Conservation (phyloP, 2,113 vertebrate genomes). For the Cynopterus brachyotis region DNA sequence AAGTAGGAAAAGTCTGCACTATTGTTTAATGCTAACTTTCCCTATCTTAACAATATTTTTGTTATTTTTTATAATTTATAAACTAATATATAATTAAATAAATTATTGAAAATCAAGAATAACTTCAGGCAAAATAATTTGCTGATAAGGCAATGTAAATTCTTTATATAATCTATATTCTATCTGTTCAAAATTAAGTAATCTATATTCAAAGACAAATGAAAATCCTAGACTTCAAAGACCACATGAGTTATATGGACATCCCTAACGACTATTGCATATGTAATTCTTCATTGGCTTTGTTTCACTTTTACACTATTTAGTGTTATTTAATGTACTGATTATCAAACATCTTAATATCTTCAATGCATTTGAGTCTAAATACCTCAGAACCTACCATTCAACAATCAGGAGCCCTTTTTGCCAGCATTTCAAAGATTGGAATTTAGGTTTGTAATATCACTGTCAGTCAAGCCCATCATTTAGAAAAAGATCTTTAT, state of each 20-base stretch:
- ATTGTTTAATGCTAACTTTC: constrained; percentile 29
- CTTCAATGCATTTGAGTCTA: neutral
- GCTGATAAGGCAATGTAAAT: neutral
- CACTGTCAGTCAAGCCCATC: neutral
- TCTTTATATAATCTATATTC: neutral
- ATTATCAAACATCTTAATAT: neutral
- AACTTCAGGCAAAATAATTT: constrained; percentile 38
- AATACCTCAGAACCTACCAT: neutral
- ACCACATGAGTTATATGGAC: neutral
- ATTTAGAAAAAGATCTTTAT: neutral
- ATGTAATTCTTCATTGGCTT: neutral
- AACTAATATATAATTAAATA: neutral
- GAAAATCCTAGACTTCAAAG: constrained; percentile 5
- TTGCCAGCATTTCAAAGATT: neutral
- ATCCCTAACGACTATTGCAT: neutral
- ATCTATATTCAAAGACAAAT: neutral
- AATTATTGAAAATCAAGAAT: constrained; percentile 5
- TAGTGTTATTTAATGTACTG: neutral
- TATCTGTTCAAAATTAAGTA: neutral
- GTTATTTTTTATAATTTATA: constrained; percentile 50
- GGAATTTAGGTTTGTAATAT: neutral
- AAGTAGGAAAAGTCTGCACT: neutral
- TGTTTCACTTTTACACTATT: neutral
- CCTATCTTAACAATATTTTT: neutral
- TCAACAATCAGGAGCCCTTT: neutral